Base-by-base conservation (phyloP, 2,113 vertebrate genomes). In the Sterrhoptilus dennistouni region DNA sequence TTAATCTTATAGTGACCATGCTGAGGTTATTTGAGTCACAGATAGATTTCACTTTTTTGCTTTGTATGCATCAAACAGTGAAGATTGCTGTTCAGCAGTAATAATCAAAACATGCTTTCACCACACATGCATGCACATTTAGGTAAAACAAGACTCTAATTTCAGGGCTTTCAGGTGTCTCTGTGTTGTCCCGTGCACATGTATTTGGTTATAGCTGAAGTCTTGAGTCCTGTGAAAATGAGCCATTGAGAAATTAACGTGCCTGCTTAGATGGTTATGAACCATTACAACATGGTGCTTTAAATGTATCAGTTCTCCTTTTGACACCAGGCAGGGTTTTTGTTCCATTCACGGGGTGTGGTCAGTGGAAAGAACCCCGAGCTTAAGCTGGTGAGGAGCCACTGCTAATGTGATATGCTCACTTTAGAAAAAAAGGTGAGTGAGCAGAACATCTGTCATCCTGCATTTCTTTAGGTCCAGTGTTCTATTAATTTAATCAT, bases 61-160 rank as follows among this genome's bases (percentile, higher is more conserved):
- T 72, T 42, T 33, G 7, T 44, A 17, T 54, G 8, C 42, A 40
- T 49, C 14, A 45, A 64, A 35, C 12, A 63, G 24, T 33, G 42
- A 70, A 40, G 47, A 29, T 13, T 59, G 14, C 28, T 85, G 36
- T 72, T 54, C 69, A 74, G 28, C 29, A 70, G 14, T 21, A 83
- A 61, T 15, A 25, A 40, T 49, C 14, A 61, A 77, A 90, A 35
- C 17, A 29, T n/a, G 14, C 5, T 2, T 25, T 23, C 24, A 36
- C 25, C 52, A 36, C 40, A 24, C 14, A 13, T 0, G 1, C 8
- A 38, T 17, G 28, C 16, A 31, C 9, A 50, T 12, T 25, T 4
- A 12, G 10, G 29, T n/a, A 66, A 81, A 91, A 33, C 2, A 7
- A 42, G 11, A 19, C 27, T 56, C 1, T 0, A 7, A 17, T 60